Evolutionary conservation across 2,888 invertebrate genomes (phyloP).

Genomic region (Sarcophaga subvicina): DNA sequence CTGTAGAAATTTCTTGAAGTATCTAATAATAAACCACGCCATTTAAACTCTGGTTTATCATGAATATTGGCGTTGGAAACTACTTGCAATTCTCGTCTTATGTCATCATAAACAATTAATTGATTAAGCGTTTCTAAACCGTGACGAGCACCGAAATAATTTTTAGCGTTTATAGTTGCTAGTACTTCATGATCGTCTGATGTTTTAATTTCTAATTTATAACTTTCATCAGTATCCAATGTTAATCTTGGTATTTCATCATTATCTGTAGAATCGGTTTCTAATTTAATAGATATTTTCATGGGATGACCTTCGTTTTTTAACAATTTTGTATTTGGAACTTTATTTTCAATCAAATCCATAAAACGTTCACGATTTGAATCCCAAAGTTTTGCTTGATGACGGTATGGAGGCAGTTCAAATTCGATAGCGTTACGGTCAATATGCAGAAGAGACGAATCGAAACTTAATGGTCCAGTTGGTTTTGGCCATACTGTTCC

Average conservation of each 20-base stretch:
- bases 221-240: slow-evolving; percentile 84
- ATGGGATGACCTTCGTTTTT: slow-evolving; percentile 82
- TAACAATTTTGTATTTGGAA: slow-evolving; percentile 75
- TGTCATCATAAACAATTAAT: slow-evolving; percentile 81
- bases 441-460: slow-evolving; percentile 81
- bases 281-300: slow-evolving; percentile 79
- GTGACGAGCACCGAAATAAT: slow-evolving; percentile 85
- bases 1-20: slow-evolving; percentile 94
- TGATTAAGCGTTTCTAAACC: slow-evolving; percentile 84
- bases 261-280: slow-evolving; percentile 68
- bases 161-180: slow-evolving; percentile 83
- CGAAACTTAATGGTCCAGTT: slow-evolving; percentile 81
- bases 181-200: slow-evolving; percentile 77
- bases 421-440: slow-evolving; percentile 80
- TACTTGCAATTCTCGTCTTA: slow-evolving; percentile 83
- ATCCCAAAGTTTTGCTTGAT: slow-evolving; percentile 76
- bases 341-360: slow-evolving; percentile 76
- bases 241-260: slow-evolving; percentile 77
- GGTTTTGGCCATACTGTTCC: slow-evolving; percentile 83
- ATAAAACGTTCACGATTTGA: slow-evolving; percentile 80
- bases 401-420: slow-evolving; percentile 73
- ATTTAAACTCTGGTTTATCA: slow-evolving; percentile 93
- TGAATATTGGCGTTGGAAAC: slow-evolving; percentile 85
- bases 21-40: slow-evolving; percentile 94
- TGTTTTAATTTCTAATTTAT: slow-evolving; percentile 75